These are phyloP conservation scores for Ophion ventricosus DNA, from an alignment of 2,888 invertebrate species.

Conservation along the genomic window DNA sequence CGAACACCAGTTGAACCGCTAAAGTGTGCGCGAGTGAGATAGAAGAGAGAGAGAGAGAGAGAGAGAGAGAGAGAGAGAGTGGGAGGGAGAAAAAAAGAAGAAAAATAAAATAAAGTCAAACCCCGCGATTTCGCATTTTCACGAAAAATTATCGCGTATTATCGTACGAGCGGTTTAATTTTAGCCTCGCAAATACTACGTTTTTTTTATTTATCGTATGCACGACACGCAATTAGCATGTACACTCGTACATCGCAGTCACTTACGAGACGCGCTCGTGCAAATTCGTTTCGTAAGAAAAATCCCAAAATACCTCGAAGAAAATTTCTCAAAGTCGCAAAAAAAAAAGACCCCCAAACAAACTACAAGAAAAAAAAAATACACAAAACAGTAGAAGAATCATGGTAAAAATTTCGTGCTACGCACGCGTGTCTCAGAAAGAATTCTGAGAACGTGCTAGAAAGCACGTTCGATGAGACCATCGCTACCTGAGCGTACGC, in stretches of 20 bases:
- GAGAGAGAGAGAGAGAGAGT: neutral
- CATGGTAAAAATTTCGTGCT: neutral
- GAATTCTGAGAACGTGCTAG: no score
- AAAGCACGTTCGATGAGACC: neutral
- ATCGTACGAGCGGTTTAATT: constrained; percentile 48
- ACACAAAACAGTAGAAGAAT: neutral
- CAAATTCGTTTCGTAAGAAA: neutral
- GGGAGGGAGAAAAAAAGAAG: neutral
- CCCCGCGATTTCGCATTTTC: constrained; percentile 15
- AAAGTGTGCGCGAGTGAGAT: neutral
- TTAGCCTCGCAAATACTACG: constrained; percentile 37
- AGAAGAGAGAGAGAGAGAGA: neutral
- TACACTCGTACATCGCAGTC: constrained; percentile 19
- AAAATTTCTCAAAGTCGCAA: neutral
- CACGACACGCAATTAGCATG: constrained; percentile 29
- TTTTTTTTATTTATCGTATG: constrained; percentile 31
- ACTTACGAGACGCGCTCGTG: constrained; percentile 25
- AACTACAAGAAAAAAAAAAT: neutral
- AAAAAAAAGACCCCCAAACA: no score
- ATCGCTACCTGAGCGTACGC: neutral
- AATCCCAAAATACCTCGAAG: neutral
- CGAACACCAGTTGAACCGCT: constrained; percentile 74
- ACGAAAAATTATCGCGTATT: constrained; percentile 50
- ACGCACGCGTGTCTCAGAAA: neutral
- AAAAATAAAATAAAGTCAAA: constrained; percentile 39